Evolutionary conservation across 2,888 invertebrate species (phyloP), one percentile per base, ranked within the genome.

Genomic region (Drosophila paramelanica): DNA sequence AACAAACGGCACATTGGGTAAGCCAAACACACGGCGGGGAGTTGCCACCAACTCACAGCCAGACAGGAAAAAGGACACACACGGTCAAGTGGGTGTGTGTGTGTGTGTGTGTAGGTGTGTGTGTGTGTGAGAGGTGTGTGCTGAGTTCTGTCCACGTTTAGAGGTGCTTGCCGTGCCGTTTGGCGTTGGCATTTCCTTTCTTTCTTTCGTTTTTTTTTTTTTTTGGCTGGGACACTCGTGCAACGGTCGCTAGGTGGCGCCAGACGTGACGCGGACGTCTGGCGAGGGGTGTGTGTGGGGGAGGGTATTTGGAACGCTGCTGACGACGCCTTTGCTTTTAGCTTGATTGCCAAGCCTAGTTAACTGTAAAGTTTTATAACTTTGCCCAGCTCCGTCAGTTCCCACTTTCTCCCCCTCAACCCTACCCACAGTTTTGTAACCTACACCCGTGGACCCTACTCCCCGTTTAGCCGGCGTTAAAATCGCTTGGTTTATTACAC

Each of bases 301-400:
- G 33, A 50, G 50, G 51, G 42, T 51, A 53, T 77, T 43, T 43
- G 72, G 73, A 62, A 46, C 55, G 38, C 76, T 62, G 79, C 70
- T 73, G 85, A 81, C 78, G 85, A 88, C 85, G 85, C 85, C 85
- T 89, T 85, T 88, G 89, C 90, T 89, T 89, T 89, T 89, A 89
- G 89, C 90, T 90, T 89, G 88, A 89, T 89, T 89, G 88, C 88
- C 89, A 81, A 88, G 88, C 88, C 88, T 88, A 90, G 89, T 86
- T 86, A 89, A 89, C 88, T 89, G 88, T 89, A 86, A 86, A 86
- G 88, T 90, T 89, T 89, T 89, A 86, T 86, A 88, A 83, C 89
- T 80, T 82, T 89, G 74, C 79, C 86, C 65, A 61, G 73, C 67
- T 25, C 62, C 36, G 53, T 42, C 46, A 39, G 45, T 5, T 5